These are phyloP conservation scores for Drosophila sturtevanti DNA, from an alignment of 1,140 invertebrate genomes.

Conservation along the genomic window DNA sequence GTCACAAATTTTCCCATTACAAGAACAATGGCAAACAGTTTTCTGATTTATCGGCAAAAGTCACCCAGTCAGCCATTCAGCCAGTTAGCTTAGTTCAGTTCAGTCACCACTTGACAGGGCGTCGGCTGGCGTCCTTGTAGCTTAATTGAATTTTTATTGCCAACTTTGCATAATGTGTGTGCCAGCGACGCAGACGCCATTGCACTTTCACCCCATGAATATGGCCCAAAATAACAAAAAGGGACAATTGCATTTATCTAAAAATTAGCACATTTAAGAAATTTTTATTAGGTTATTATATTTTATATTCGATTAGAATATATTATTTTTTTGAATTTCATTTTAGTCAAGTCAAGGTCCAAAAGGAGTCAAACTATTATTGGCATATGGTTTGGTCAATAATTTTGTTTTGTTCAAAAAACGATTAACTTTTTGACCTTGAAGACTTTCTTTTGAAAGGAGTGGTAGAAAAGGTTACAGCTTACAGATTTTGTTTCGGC, in stretches of 20 bases:
- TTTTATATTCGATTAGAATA: too few species aligned
- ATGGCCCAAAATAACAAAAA: neutral
- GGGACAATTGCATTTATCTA: neutral
- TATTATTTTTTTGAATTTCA: too few species aligned
- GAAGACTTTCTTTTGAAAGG: too few species aligned
- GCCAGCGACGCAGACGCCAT: conserved; percentile 55
- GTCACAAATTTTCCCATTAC: conserved; percentile 61
- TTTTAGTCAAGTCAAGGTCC: too few species aligned
- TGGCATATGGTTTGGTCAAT: too few species aligned
- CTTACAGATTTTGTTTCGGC: too few species aligned
- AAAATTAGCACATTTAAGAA: neutral
- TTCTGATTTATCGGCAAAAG: conserved; percentile 50
- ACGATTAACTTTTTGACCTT: too few species aligned
- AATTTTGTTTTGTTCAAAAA: too few species aligned
- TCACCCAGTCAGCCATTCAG: neutral
- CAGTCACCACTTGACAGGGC: conserved; percentile 56
- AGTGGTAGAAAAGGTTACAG: too few species aligned
- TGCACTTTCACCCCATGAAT: conserved; percentile 7
- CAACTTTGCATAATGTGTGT: conserved; percentile 74
- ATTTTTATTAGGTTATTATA: neutral
- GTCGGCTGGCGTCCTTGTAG: conserved; percentile 54
- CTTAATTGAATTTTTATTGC: conserved; percentile 82
- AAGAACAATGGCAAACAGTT: conserved; percentile 25
- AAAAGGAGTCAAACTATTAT: too few species aligned
- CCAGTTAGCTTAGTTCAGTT: neutral